Evolutionary conservation across 2,888 invertebrate species (phyloP).

Genomic region (Tenthredo mesomela): DNA sequence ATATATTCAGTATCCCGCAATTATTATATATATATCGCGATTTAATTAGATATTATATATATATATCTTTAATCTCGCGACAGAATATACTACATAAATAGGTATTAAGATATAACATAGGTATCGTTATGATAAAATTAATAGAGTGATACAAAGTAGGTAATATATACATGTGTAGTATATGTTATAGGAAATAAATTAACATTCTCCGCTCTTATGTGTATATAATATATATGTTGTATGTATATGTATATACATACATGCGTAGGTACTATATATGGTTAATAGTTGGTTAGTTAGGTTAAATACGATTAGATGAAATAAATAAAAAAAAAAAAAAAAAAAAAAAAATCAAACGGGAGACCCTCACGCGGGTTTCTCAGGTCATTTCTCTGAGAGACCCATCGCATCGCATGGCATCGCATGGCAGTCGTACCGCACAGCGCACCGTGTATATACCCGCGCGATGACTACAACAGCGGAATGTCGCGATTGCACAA

Average conservation of each 20-base stretch:
- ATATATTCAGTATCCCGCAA: too few relatives aligned
- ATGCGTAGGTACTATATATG: too few relatives aligned
- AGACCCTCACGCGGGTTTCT: neutral
- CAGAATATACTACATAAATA: too few relatives aligned
- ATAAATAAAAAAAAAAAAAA: too few relatives aligned
- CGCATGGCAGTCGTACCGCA: neutral
- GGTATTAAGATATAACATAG: too few relatives aligned
- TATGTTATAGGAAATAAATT: neutral
- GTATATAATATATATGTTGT: too few relatives aligned
- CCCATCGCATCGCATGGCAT: neutral
- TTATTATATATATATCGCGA: too few relatives aligned
- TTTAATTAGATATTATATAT: too few relatives aligned
- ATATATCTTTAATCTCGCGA: too few relatives aligned
- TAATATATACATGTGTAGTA: neutral
- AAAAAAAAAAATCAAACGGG: neutral
- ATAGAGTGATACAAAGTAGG: neutral
- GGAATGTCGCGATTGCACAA: slow-evolving; percentile 52
- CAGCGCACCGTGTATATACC: neutral
- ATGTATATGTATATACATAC: neutral
- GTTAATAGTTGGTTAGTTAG: neutral
- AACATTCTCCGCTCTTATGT: neutral
- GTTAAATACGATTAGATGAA: neutral
- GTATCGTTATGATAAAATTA: neutral
- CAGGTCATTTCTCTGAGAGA: neutral
- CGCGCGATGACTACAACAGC: slow-evolving; percentile 40